Evolutionary conservation across 2,797 vertebrate genomes (phyloP), one percentile per base, ranked within the genome.

Genomic region (Balearica regulorum): DNA sequence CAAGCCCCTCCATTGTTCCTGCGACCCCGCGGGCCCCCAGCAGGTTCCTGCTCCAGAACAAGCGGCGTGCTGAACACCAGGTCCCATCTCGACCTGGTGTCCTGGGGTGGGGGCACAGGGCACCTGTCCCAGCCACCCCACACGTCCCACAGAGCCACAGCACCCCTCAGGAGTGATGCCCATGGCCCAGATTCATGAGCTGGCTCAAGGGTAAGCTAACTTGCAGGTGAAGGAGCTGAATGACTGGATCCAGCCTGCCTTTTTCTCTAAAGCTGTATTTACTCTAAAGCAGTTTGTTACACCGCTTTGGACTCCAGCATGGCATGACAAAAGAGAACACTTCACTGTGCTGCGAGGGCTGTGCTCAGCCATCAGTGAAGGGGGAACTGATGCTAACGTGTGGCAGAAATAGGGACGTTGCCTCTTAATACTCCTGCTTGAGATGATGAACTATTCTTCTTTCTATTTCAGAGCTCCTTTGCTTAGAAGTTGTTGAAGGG

Each of bases 51-150:
- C 18, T 78, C 43, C 66, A 31, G 31, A 46, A 48, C 48, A 77
- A 71, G 33, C 0, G 3, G 24, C 1, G 6, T 39, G 17, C 26
- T 0, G 0, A 51, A 55, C 1, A 2, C 49, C 15, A 11, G 17
- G 9, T 44, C 58, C 41, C 58, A 53, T 9, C 41, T 66, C 0
- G 1, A 77, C 13, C 4, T 18, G 21, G 12, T 0, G 1, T 46
- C 13, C 29, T 64, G 44, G 26, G 9, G 80, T 58, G 9, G 17
- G 12, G 29, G 6, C 26, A 55, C 13, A 16, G 73, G 16, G 8
- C 29, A 61, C 16, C 17, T 4, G 1, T 60, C 7, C 51, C 44
- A 65, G 43, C 8, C 37, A 57, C 22, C 41, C 25, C 35, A 28
- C 10, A 16, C 1, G 1, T 26, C 39, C 68, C 10, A 8, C 29